Conservation (phyloP, 2,888 invertebrate genomes). For the Incurvaria masculella region DNA sequence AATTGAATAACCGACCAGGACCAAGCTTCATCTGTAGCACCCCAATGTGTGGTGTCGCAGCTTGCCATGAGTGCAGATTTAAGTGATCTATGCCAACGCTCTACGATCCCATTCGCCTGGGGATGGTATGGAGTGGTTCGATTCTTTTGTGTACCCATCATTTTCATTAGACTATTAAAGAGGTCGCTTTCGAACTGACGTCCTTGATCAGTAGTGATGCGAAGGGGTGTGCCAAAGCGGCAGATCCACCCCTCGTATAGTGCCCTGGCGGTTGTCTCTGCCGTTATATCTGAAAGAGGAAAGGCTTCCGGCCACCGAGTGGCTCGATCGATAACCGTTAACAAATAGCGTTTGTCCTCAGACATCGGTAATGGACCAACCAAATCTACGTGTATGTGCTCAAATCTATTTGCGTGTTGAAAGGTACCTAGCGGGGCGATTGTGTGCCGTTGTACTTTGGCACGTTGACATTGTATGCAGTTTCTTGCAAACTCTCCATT, state of each 20-base stretch:
- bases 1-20: too few relatives aligned
- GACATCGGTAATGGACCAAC: constrained; percentile 10
- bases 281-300: constrained; percentile 15
- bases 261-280: constrained; percentile 16
- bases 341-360: constrained; percentile 14
- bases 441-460: not conserved
- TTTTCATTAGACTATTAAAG: constrained; percentile 18
- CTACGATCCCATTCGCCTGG: constrained; percentile 13
- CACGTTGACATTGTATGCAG: constrained; percentile 10
- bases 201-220: constrained; percentile 25
- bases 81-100: constrained; percentile 13
- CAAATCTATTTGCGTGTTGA: not conserved
- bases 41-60: constrained; percentile 8
- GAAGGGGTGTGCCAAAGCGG: constrained; percentile 4
- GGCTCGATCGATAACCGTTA: constrained; percentile 17
- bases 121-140: constrained; percentile 16
- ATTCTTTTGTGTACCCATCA: constrained; percentile 7
- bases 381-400: constrained; percentile 8
- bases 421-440: not conserved
- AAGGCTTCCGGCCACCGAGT: constrained; percentile 18
- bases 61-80: constrained; percentile 9
- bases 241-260: constrained; percentile 7
- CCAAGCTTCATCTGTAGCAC: too few relatives aligned
- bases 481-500: constrained; percentile 8
- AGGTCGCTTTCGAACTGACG: constrained; percentile 25